Conservation (phyloP, 2,888 invertebrate species). For the Pyralis farinalis region DNA sequence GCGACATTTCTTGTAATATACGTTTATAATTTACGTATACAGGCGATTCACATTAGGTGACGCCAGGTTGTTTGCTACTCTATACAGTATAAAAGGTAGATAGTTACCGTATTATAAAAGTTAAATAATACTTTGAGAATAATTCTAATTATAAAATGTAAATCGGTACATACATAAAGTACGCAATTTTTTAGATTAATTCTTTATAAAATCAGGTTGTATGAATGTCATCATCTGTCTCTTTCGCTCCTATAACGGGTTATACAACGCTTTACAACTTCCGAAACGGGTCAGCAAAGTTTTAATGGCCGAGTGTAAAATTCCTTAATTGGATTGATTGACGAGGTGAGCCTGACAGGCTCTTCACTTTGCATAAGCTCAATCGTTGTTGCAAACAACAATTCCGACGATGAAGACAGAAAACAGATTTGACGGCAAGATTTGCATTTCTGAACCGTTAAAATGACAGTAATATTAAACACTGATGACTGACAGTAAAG, state of each 20-base stretch:
- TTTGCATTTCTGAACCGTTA: neutral
- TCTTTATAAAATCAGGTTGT: neutral
- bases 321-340: constrained; percentile 57
- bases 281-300: constrained; percentile 45
- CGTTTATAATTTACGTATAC: too few relatives aligned
- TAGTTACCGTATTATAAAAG: too few relatives aligned
- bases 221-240: neutral
- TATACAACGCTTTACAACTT: constrained; percentile 38
- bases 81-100: too few relatives aligned
- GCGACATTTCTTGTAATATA: too few relatives aligned
- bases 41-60: too few relatives aligned
- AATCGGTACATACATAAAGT: too few relatives aligned
- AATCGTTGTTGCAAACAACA: constrained; percentile 23
- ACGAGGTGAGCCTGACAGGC: constrained; percentile 41
- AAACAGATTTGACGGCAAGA: neutral
- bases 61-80: too few relatives aligned
- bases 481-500: too few relatives aligned
- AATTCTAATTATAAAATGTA: too few relatives aligned
- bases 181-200: too few relatives aligned
- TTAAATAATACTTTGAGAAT: too few relatives aligned
- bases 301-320: constrained; percentile 57
- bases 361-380: constrained; percentile 33
- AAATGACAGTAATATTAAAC: too few relatives aligned
- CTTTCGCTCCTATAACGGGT: constrained; percentile 5
- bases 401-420: constrained; percentile 10